These are phyloP conservation scores for Spatulosminthurus flaviceps DNA, from an alignment of 2,888 invertebrate species.

Conservation along the genomic window DNA sequence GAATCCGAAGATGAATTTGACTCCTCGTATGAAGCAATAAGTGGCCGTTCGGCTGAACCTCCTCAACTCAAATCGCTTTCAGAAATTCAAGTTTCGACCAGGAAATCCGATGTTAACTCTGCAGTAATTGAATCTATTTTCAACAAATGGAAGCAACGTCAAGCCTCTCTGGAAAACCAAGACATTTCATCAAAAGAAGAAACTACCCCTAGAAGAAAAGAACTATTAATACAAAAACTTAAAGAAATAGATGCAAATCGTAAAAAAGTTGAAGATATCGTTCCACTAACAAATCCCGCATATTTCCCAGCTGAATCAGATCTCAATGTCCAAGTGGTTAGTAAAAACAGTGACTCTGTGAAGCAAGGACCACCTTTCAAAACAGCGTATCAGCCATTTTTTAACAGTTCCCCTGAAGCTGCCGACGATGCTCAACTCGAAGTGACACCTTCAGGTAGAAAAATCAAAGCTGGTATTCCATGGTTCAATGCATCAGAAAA, in stretches of 20 bases:
- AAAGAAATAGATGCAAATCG: constrained; percentile 15
- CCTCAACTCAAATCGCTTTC: not conserved
- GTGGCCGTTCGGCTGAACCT: not conserved
- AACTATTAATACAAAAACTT: constrained; percentile 15
- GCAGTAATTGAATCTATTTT: constrained; percentile 32
- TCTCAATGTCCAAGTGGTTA: not conserved
- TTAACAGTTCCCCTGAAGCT: constrained; percentile 21
- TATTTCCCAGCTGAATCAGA: not conserved
- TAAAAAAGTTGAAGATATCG: constrained; percentile 24
- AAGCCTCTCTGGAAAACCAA: not conserved
- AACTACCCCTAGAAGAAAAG: constrained; percentile 22
- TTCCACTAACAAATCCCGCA: constrained; percentile 21
- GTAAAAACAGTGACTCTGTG: not conserved
- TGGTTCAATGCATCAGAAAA: constrained; percentile 17
- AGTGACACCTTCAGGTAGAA: not conserved
- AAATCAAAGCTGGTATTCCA: not conserved
- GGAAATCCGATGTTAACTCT: constrained; percentile 3
- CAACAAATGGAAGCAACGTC: constrained; percentile 21
- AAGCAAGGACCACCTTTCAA: constrained; percentile 11
- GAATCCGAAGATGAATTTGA: not conserved
- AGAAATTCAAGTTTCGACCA: not conserved
- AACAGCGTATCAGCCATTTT: constrained; percentile 32
- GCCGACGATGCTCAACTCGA: not conserved
- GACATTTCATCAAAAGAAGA: not conserved
- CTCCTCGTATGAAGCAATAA: not conserved